A percentile compares a stretch with the other conserved stretches of the same genome.
phyloP scores from a whole-genome alignment of 2,888 invertebrate species.

The Eilema sororculum region DNA sequence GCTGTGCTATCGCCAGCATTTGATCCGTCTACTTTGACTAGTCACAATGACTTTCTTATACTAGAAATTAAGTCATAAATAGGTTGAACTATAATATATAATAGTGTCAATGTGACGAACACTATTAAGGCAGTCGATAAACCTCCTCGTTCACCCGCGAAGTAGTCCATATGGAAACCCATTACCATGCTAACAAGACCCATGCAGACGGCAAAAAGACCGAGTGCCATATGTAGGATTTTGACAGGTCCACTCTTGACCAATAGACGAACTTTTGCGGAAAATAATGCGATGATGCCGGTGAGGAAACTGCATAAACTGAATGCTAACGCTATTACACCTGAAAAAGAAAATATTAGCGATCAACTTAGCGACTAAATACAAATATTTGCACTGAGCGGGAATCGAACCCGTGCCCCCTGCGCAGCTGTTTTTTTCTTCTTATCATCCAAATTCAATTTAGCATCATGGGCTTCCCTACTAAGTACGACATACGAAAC shows the following conservation, averaged over 20 bases:
- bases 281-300: slow-evolving; percentile 84
- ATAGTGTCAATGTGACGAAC: slow-evolving; percentile 68
- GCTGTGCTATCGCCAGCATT: slow-evolving; percentile 70
- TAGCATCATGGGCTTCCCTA: no score
- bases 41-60: slow-evolving; percentile 73
- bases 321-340: slow-evolving; percentile 83
- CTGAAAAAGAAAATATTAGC: slow-evolving; percentile 62
- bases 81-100: slow-evolving; percentile 75
- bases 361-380: no score
- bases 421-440: no score
- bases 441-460: no score
- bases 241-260: slow-evolving; percentile 82
- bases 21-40: slow-evolving; percentile 61
- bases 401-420: no score
- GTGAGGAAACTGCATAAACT: slow-evolving; percentile 77
- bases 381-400: no score
- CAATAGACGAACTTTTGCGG: slow-evolving; percentile 79
- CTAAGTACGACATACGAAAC: no score
- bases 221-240: slow-evolving; percentile 84
- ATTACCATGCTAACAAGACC: slow-evolving; percentile 81
- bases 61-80: slow-evolving; percentile 72
- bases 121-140: slow-evolving; percentile 72
- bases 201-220: slow-evolving; percentile 80
- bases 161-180: slow-evolving; percentile 79
- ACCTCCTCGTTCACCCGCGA: slow-evolving; percentile 62